Evolutionary conservation across 2,797 vertebrate species (phyloP).

Genomic region (Phyllotis vaccarum): DNA sequence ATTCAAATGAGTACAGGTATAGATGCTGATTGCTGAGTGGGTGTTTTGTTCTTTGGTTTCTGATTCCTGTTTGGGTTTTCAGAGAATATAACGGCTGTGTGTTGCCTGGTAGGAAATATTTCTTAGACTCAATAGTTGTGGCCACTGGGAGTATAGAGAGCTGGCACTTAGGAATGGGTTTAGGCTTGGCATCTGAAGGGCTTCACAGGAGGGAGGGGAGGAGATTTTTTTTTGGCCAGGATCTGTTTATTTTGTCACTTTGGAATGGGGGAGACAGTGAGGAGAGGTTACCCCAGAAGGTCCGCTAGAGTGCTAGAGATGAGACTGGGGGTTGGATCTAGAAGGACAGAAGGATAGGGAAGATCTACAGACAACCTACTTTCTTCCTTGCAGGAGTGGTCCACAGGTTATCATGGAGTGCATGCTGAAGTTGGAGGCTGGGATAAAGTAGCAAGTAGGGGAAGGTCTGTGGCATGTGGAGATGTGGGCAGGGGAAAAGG

Average conservation of each 20-base stretch:
- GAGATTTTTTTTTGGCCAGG: background rate
- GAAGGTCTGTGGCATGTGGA: background rate
- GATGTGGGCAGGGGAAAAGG: background rate
- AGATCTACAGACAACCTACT: background rate
- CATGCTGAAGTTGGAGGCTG: background rate
- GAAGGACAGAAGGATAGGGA: background rate
- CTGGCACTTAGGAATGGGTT: background rate
- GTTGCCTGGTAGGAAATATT: background rate
- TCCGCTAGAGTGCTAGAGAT: background rate
- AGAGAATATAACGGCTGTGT: background rate
- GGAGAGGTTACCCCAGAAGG: background rate
- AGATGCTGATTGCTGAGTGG: background rate
- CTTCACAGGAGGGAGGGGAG: background rate
- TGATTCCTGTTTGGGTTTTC: background rate
- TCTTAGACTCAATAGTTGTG: background rate
- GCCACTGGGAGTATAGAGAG: background rate
- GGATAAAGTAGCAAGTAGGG: background rate
- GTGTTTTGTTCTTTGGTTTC: background rate
- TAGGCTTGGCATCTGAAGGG: background rate
- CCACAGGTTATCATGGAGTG: too few relatives aligned
- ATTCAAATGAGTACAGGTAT: background rate
- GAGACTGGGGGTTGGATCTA: background rate
- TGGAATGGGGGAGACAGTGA: background rate
- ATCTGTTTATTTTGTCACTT: background rate
- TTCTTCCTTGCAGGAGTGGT: background rate